Base-by-base conservation (phyloP, 2,797 vertebrate species). In the Danio albolineatus region DNA sequence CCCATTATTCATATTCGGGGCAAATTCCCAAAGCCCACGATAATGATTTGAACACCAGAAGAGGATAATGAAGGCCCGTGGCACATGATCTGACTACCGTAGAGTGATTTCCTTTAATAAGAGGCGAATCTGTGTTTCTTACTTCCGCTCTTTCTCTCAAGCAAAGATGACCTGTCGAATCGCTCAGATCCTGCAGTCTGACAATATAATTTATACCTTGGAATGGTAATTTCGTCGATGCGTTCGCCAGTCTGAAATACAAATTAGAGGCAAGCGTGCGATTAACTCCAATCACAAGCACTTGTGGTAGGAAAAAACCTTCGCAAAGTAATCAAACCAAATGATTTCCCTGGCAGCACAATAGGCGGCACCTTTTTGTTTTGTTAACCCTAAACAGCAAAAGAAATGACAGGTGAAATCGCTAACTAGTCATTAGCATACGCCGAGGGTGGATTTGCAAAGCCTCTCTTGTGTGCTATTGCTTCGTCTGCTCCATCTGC, bases 201-300 rank as follows among this genome's bases (percentile, higher is more conserved):
- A 91, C 89, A 89, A 87, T 87, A 85, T 91, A 90, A 91, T 89
- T 91, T 89, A 88, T 82, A 83, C 87, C 81, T 86, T 79, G 51
- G 43, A 78, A 85, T 87, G 81, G 89, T 92, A 89, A 93, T 91
- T 90, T 85, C 73, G 78, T 67, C 28, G 16, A 71, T 66, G 78
- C 51, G 48, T 17, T 84, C 77, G 48, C 36, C 53, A 48, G 54
- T 2, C 78, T 82, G 72, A 8, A 1, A 82, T 84, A 87, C 51
- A 88, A 87, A 89, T 61, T 65, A 80, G 74, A 41, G 72, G 64
- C 7, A 19, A 66, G 54, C 71, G 44, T 69, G 60, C 60, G 80
- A 80, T 84, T 86, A 84, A 86, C 85, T 84, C 78, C 83, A 82
- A 86, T 86, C 85, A 86, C 57, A 17, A 76, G 75, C 81, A 28